A percentile compares a stretch with the other conserved stretches of the same genome.
Evolutionary conservation across 2,797 vertebrate genomes (phyloP).

Genomic region (Glossophaga mutica): DNA sequence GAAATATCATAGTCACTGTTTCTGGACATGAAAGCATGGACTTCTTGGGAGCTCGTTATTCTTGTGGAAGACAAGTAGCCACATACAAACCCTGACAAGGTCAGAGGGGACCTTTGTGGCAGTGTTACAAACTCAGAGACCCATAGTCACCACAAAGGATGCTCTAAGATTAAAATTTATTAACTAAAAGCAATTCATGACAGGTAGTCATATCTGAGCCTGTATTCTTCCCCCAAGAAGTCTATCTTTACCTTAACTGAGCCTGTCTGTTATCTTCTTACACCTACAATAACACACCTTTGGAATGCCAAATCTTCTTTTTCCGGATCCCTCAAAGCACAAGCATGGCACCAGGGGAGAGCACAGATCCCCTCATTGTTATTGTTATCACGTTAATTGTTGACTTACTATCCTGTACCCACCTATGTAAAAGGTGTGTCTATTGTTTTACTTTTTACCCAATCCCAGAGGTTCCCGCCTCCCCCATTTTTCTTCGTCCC

Average conservation of each 20-base stretch:
- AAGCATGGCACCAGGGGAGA: not conserved
- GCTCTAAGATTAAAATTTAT: not conserved
- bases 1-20: not conserved
- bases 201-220: not conserved
- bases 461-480: not conserved
- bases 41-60: not conserved
- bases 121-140: not conserved
- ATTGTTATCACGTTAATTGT: not conserved
- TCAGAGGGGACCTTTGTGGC: not conserved
- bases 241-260: not conserved
- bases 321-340: not conserved
- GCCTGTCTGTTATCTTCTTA: not conserved
- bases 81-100: not conserved
- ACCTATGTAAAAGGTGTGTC: not conserved
- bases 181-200: not conserved
- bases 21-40: not conserved
- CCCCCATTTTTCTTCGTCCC: not conserved
- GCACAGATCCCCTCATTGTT: not conserved
- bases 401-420: not conserved
- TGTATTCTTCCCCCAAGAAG: not conserved
- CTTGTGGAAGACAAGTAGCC: not conserved
- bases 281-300: not conserved
- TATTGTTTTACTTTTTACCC: not conserved
- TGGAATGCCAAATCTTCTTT: not conserved
- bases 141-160: not conserved